phyloP scores from a whole-genome alignment of 2,797 vertebrate species.

The Lagodon rhomboides region DNA sequence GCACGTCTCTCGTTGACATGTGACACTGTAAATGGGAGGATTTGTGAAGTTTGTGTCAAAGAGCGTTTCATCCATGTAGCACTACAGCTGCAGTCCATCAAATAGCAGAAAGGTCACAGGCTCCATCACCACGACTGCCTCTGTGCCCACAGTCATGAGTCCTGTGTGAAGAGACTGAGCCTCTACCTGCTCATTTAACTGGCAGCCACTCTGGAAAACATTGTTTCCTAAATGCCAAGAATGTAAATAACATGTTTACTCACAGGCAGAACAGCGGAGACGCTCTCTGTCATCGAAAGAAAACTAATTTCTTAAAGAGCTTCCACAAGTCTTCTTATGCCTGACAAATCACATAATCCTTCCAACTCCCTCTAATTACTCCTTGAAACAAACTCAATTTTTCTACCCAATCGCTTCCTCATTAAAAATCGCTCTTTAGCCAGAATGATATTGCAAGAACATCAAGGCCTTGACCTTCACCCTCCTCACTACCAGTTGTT shows the following conservation, averaged over 20 bases:
- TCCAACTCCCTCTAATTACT: background rate
- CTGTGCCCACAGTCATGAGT: constrained; percentile 31
- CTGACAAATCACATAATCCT: constrained; percentile 13
- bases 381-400: constrained; percentile 19
- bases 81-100: background rate
- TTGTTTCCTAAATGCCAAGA: constrained; percentile 53
- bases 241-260: constrained; percentile 63
- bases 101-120: constrained; percentile 27
- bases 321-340: constrained; percentile 18
- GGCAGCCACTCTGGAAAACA: constrained; percentile 39
- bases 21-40: too few relatives aligned
- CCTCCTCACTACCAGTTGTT: background rate
- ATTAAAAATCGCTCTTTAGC: constrained; percentile 11
- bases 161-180: constrained; percentile 34
- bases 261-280: constrained; percentile 22
- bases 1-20: too few relatives aligned
- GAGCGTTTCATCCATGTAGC: background rate
- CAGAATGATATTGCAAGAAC: constrained; percentile 13
- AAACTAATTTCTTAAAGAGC: constrained; percentile 10
- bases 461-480: constrained; percentile 13
- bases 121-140: constrained; percentile 8
- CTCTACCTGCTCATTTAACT: constrained; percentile 51
- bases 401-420: constrained; percentile 4
- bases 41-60: background rate
- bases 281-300: constrained; percentile 14